Evolutionary conservation across 1,140 invertebrate genomes (phyloP).

Genomic region (Thaumetopoea pityocampa): DNA sequence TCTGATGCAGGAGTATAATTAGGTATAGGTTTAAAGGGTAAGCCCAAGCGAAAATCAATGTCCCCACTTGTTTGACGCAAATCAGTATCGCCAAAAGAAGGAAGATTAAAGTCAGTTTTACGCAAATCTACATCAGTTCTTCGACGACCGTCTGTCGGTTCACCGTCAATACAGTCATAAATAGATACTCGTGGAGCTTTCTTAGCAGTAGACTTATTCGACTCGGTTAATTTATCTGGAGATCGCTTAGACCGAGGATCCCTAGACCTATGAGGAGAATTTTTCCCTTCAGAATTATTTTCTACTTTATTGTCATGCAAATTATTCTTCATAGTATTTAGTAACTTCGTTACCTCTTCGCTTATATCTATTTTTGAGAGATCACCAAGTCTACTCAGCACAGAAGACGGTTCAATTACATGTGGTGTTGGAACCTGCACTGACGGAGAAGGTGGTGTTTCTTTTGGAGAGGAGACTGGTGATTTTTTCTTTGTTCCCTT

Average conservation of each 20-base stretch:
- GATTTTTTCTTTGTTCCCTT: constrained; percentile 61
- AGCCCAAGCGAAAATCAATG: constrained; percentile 82
- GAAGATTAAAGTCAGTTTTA: constrained; percentile 67
- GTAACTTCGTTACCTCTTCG: constrained; percentile 82
- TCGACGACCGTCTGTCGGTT: constrained; percentile 65
- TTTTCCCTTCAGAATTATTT: constrained; percentile 28
- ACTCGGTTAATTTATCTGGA: constrained; percentile 44
- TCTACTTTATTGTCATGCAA: constrained; percentile 49
- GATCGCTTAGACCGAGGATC: constrained; percentile 56
- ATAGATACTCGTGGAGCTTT: constrained; percentile 62
- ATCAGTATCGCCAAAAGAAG: constrained; percentile 75
- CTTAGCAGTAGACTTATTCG: constrained; percentile 35
- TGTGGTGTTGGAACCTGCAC: constrained; percentile 50
- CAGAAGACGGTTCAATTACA: constrained; percentile 66
- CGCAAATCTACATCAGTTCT: constrained; percentile 78
- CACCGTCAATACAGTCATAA: constrained; percentile 71
- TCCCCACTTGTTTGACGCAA: constrained; percentile 77
- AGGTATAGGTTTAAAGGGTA: constrained; percentile 86
- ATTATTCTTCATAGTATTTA: constrained; percentile 80
- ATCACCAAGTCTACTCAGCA: constrained; percentile 81
- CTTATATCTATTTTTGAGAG: constrained; percentile 85
- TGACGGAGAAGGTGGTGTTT: constrained; percentile 43
- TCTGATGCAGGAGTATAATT: constrained; percentile 89
- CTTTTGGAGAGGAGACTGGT: constrained; percentile 44
- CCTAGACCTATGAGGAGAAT: constrained; percentile 33